These are phyloP conservation scores for Sphinx pinastri DNA, from an alignment of 2,888 invertebrate species.

Conservation along the genomic window DNA sequence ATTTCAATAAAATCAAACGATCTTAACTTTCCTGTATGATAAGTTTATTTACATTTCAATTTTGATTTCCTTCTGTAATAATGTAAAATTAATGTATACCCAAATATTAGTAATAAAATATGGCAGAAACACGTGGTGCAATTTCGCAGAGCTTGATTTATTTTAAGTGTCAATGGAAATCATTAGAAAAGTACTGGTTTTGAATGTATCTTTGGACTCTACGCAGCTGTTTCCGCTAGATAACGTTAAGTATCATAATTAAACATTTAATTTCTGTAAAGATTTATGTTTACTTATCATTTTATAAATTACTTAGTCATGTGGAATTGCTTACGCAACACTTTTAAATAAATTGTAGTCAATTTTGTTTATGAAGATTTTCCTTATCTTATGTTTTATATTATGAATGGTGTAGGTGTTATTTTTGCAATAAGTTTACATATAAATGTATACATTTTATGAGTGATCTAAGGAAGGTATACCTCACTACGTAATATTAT, in stretches of 20 bases:
- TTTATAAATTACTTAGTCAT: constrained; percentile 18
- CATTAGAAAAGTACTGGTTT: constrained; percentile 22
- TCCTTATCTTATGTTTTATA: too few relatives aligned
- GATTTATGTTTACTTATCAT: constrained; percentile 22
- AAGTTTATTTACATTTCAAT: background rate
- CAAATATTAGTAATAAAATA: background rate
- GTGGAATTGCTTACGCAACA: constrained; percentile 3
- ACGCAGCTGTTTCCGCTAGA: constrained; percentile 21
- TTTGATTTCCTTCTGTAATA: background rate
- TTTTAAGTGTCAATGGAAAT: constrained; percentile 19
- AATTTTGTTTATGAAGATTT: background rate
- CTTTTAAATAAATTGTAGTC: background rate
- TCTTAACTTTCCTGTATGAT: background rate
- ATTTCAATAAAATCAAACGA: background rate
- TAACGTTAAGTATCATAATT: constrained; percentile 21
- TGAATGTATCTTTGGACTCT: background rate
- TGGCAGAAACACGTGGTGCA: constrained; percentile 3
- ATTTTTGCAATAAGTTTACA: too few relatives aligned
- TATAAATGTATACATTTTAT: too few relatives aligned
- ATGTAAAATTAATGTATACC: background rate
- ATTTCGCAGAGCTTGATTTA: constrained; percentile 15
- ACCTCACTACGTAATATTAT: too few relatives aligned
- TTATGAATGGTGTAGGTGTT: too few relatives aligned
- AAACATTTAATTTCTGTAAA: constrained; percentile 18
- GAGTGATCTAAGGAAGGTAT: too few relatives aligned